Evolutionary conservation across 2,113 vertebrate genomes (phyloP), one percentile per base, ranked within the genome.

Genomic region (Cercocebus atys): DNA sequence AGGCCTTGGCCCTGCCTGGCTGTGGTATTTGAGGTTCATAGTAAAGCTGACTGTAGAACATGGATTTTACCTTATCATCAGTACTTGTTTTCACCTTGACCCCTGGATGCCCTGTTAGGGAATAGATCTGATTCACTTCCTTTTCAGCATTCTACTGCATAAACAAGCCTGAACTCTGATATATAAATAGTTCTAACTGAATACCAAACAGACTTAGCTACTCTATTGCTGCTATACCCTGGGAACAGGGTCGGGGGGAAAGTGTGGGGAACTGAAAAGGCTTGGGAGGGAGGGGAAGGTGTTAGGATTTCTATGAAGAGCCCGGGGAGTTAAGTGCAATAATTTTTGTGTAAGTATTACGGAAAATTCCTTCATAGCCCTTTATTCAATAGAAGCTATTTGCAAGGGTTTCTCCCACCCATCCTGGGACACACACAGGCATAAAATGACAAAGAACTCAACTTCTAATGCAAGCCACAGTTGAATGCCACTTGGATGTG

Each of bases 161-260:
- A 95, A 97, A 97, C 89, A 97, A 95, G 92, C 17, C 90, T 47
- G 91, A 81, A 87, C 70, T 52, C 76, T 73, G 35, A 92, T 87
- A 97, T 92, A 97, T 82, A 98, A 97, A 97, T 97, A 97, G 97
- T 95, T 96, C 81, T 61, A 85, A 90, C 79, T 87, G 90, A 97
- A 97, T 94, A 95, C 90, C 90, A 97, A 97, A 97, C 96, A 97
- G 92, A 96, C 75, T 72, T 78, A 57, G 89, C 88, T 43, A 1
- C 84, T 59, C 30, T 85, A 43, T 66, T 50, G 43, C 80, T 25
- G 40, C 73, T 76, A 2, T 84, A 38, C 38, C 38, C 96, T 93
- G 52, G 76, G 59, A 95, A 78, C 40, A 30, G 61, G 76, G 40
- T 64, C 30, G 75, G 52, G n/a, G 14, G 27, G 79, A 59, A 47